Evolutionary conservation across 2,113 vertebrate genomes (phyloP).

Genomic region (Panurus biarmicus): DNA sequence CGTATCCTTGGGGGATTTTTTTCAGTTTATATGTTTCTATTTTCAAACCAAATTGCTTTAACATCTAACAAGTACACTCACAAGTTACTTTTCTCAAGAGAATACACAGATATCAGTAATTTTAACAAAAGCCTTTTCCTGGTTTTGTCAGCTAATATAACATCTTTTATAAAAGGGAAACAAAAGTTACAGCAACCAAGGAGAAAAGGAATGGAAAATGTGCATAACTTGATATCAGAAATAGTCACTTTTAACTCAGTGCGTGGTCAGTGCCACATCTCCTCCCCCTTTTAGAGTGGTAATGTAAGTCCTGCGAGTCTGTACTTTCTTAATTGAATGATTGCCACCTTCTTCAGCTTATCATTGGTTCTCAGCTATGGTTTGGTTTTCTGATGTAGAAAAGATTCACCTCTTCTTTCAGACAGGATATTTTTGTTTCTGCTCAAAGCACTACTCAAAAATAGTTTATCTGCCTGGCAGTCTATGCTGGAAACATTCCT

Average conservation of each 20-base stretch:
- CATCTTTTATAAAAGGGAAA: background rate
- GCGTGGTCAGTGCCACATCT: background rate
- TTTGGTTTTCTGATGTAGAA: background rate
- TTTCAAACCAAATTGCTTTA: background rate
- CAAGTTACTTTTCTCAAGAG: background rate
- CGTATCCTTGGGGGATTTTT: background rate
- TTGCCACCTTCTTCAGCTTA: background rate
- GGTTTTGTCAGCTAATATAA: background rate
- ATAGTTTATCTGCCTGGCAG: background rate
- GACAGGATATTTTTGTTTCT: background rate
- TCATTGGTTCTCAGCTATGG: background rate
- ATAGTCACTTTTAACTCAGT: background rate
- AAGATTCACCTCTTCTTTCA: background rate
- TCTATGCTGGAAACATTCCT: background rate
- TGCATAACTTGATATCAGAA: background rate
- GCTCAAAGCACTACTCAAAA: background rate
- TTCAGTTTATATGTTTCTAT: background rate
- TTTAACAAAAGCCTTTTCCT: slow-evolving; percentile 11
- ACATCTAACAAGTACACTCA: background rate
- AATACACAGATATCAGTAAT: background rate
- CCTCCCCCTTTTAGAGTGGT: background rate
- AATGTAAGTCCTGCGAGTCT: background rate
- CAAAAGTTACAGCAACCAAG: background rate
- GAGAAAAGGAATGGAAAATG: background rate
- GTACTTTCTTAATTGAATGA: background rate